Conservation (phyloP, 2,888 invertebrate genomes). For the Flexamia atlantica region DNA sequence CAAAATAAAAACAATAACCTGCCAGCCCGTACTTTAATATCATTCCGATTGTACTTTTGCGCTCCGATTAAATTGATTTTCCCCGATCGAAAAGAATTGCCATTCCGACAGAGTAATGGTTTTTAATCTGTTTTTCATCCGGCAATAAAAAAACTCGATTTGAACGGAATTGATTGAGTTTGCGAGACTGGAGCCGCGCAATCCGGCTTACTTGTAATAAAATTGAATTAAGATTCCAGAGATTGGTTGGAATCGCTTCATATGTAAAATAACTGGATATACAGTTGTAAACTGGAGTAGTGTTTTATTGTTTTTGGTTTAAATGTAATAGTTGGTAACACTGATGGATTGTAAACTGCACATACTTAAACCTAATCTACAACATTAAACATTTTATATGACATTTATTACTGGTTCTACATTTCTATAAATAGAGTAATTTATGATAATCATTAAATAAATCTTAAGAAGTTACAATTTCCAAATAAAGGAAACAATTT, state of each 20-base stretch:
- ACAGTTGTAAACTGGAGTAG: neutral
- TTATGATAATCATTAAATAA: too few relatives aligned
- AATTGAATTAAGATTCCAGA: constrained; percentile 42
- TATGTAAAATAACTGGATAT: neutral
- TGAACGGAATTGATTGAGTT: constrained; percentile 49
- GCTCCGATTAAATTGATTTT: constrained; percentile 50
- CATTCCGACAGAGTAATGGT: constrained; percentile 59
- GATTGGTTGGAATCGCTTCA: constrained; percentile 26
- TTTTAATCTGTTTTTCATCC: constrained; percentile 58
- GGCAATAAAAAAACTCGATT: constrained; percentile 55
- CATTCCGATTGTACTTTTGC: constrained; percentile 50
- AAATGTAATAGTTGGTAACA: too few relatives aligned
- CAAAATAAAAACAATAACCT: constrained; percentile 46
- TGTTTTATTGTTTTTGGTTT: neutral
- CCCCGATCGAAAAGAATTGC: constrained; percentile 55
- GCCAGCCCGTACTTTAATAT: constrained; percentile 50
- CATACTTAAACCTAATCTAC: too few relatives aligned
- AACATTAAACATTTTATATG: too few relatives aligned
- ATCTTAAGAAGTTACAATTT: too few relatives aligned
- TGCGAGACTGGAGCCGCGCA: neutral
- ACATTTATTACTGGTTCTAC: too few relatives aligned
- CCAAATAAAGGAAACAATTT: too few relatives aligned
- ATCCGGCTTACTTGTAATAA: constrained; percentile 35
- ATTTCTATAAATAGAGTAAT: too few relatives aligned
- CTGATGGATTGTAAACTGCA: too few relatives aligned